These are phyloP conservation scores for Drosophila atripex DNA, from an alignment of 2,888 invertebrate species.

Conservation along the genomic window DNA sequence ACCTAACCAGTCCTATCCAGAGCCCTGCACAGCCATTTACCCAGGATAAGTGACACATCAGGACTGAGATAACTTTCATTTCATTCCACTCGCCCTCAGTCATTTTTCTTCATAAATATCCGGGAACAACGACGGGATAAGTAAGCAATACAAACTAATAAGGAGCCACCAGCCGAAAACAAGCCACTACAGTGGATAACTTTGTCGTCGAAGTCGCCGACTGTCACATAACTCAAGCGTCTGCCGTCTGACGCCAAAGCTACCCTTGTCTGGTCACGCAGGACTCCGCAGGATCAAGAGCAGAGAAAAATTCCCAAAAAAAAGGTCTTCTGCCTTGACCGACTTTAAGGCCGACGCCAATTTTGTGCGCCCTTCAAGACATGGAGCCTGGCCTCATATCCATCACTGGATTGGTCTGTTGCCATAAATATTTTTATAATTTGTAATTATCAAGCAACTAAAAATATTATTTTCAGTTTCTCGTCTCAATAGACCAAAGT, in stretches of 20 bases:
- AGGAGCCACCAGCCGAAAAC: constrained; percentile 57
- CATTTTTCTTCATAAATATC: constrained; percentile 73
- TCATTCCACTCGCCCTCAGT: constrained; percentile 26
- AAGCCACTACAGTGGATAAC: constrained; percentile 62
- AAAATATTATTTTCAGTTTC: too few species aligned
- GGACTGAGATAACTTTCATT: constrained; percentile 55
- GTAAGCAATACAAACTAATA: constrained; percentile 74
- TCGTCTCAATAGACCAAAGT: too few species aligned
- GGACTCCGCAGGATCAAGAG: constrained; percentile 34
- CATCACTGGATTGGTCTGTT: constrained; percentile 17
- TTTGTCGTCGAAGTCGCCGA: constrained; percentile 40
- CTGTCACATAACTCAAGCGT: constrained; percentile 80
- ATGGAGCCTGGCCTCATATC: constrained; percentile 22
- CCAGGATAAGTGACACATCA: constrained; percentile 70
- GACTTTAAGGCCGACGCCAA: constrained; percentile 81
- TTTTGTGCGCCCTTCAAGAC: constrained; percentile 62
- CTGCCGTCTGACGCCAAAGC: constrained; percentile 74
- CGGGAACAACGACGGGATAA: constrained; percentile 61
- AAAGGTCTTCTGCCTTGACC: constrained; percentile 62
- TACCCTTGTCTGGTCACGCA: constrained; percentile 73
- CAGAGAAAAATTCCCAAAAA: constrained; percentile 2
- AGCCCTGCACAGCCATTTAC: constrained; percentile 55
- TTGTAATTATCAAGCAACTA: too few species aligned
- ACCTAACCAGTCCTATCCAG: background rate
- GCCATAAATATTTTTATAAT: background rate